A percentile compares a stretch with the other conserved stretches of the same genome.
phyloP scores from a whole-genome alignment of 2,888 invertebrate genomes.

The Operophtera brumata region DNA sequence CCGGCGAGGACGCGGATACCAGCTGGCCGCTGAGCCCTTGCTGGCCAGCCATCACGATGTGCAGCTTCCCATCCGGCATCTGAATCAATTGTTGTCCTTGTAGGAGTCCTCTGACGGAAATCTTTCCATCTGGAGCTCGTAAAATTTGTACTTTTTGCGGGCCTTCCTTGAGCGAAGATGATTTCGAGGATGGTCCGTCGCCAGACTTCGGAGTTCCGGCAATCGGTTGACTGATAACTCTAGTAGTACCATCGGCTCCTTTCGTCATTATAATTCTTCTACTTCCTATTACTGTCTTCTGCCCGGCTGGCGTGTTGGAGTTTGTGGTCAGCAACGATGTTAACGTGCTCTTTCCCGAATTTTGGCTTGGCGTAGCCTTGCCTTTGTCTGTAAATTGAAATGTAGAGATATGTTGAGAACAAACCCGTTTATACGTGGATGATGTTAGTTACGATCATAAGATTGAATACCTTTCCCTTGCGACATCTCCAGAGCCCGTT shows the following conservation, averaged over 20 bases:
- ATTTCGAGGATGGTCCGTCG: constrained; percentile 45
- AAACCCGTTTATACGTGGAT: not conserved
- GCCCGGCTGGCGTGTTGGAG: constrained; percentile 74
- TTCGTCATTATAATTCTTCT: constrained; percentile 88
- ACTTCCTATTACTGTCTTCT: constrained; percentile 83
- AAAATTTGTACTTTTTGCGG: constrained; percentile 94
- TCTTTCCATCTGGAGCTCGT: constrained; percentile 93
- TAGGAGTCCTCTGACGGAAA: constrained; percentile 94
- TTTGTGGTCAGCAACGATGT: constrained; percentile 83
- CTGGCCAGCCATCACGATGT: constrained; percentile 87
- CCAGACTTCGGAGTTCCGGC: constrained; percentile 58
- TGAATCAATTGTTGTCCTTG: constrained; percentile 96
- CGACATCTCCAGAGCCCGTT: constrained; percentile 85
- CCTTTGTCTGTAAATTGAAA: constrained; percentile 59
- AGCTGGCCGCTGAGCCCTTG: constrained; percentile 73
- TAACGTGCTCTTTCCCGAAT: constrained; percentile 82
- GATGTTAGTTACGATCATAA: not conserved
- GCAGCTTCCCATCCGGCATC: constrained; percentile 95
- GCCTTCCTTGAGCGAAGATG: constrained; percentile 68
- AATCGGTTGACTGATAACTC: constrained; percentile 83
- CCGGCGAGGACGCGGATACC: constrained; percentile 59
- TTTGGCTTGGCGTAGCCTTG: constrained; percentile 73
- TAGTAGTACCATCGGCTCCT: constrained; percentile 84
- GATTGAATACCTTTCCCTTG: constrained; percentile 72
- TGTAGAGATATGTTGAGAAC: not conserved